phyloP scores from a whole-genome alignment of 2,797 vertebrate genomes.

The Falco columbarius region DNA sequence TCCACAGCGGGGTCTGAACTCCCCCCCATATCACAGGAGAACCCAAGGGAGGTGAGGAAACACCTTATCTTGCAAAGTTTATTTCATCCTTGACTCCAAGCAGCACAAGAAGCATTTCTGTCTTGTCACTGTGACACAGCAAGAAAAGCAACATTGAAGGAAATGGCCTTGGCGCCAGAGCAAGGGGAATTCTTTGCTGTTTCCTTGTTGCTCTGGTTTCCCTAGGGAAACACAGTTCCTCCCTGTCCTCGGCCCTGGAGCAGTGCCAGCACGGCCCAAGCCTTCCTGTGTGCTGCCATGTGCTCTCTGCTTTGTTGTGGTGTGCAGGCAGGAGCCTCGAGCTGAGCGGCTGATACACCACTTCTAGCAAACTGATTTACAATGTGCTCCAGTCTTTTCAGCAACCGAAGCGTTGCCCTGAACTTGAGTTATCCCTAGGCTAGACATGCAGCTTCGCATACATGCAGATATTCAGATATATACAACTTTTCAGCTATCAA shows the following conservation, averaged over 20 bases:
- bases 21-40: rapidly evolving
- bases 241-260: neutral
- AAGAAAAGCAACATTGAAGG: neutral
- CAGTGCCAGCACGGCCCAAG: neutral
- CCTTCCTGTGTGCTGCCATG: neutral
- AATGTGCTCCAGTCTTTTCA: neutral
- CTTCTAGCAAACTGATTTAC: neutral
- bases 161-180: neutral
- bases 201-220: neutral
- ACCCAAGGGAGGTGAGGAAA: neutral
- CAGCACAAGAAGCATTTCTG: neutral
- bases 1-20: neutral
- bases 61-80: rapidly evolving
- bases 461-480: rapidly evolving
- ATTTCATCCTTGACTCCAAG: neutral
- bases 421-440: neutral
- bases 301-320: neutral
- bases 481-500: neutral
- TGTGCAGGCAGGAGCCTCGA: neutral
- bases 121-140: neutral
- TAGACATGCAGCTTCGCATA: rapidly evolving
- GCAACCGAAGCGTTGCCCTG: rapidly evolving
- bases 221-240: neutral
- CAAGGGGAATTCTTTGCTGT: neutral
- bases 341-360: rapidly evolving